Evolutionary conservation across 2,888 invertebrate species (phyloP).

Genomic region (Microplitis deprimator): DNA sequence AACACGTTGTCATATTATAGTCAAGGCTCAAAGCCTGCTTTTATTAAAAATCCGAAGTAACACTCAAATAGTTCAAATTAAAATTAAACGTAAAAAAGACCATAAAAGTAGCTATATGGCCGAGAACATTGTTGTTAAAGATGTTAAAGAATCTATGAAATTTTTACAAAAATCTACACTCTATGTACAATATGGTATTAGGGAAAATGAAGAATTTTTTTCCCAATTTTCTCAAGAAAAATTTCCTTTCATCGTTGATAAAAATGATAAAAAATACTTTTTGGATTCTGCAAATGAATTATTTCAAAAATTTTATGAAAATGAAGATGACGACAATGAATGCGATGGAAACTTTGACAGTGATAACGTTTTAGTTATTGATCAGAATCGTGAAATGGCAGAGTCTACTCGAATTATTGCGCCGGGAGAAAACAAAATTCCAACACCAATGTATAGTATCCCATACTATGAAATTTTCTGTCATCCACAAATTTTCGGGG

Average conservation of each 20-base stretch:
- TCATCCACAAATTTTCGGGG: background rate
- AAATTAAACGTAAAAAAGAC: too few relatives aligned
- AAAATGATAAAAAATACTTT: background rate
- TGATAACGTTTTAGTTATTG: background rate
- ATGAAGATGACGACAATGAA: background rate
- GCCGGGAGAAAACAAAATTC: background rate
- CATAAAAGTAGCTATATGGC: too few relatives aligned
- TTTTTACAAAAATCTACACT: background rate
- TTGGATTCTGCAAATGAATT: background rate
- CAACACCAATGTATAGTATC: background rate
- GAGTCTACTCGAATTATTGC: background rate
- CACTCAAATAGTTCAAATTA: too few relatives aligned
- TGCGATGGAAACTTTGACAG: background rate
- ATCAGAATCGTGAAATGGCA: conserved; percentile 10
- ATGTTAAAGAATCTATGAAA: background rate
- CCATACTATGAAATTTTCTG: background rate
- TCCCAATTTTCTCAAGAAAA: background rate
- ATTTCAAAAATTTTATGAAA: background rate
- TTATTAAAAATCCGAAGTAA: too few relatives aligned
- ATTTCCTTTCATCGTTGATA: background rate
- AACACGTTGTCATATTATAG: too few relatives aligned
- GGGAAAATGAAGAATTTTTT: background rate
- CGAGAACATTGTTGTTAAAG: background rate
- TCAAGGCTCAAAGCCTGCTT: too few relatives aligned
- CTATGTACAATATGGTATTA: background rate